Base-by-base conservation (phyloP, 2,113 vertebrate species). In the Cyprinus carpio region DNA sequence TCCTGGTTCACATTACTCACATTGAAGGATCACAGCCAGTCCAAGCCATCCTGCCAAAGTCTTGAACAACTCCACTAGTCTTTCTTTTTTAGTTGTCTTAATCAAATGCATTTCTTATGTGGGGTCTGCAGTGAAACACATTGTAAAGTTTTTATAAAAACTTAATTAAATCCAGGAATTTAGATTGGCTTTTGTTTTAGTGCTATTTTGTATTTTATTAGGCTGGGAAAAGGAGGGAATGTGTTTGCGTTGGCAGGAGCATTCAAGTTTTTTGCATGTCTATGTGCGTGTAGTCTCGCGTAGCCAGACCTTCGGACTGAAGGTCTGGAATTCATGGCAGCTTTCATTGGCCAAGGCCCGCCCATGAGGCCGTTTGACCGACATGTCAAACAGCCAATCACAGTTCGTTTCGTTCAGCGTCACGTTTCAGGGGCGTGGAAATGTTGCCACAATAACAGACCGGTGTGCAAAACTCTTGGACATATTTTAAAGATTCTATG, bases 1-100 rank as follows among this genome's bases (percentile, higher is more conserved):
- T 84, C 54, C 82, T 56, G 71, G 23, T 72, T 75, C 58, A 43
- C 58, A 76, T 82, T 86, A 82, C 79, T 40, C 27, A 8, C 34
- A 62, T 56, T 54, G 18, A 64, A 15, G 56, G 31, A 40, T 54
- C 27, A 34, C 37, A 62, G 49, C 9, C 75, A 56, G 43, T 51
- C 75, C 51, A 23, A 23, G 20, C 25, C 20, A 37, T 76, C 16
- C 31, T 25, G 69, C 58, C 23, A 40, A 29, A 75, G 56, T 65
- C 46, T 58, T 34, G 31, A 37, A 62, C 56, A 64, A 40, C 74
- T 67, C 13, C 37, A 67, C 54, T 25, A 31, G 29, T 77, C 60
- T 37, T 65, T 27, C n/a, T 83, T 27, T n/a, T 18, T 43, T 65
- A 43, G 15, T 40, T 81, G 34, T 65, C 65, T 31, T 46, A 46